Base-by-base conservation (phyloP, 35 echinoderm and acorn worm species). In the Nesometra sesokonis region DNA sequence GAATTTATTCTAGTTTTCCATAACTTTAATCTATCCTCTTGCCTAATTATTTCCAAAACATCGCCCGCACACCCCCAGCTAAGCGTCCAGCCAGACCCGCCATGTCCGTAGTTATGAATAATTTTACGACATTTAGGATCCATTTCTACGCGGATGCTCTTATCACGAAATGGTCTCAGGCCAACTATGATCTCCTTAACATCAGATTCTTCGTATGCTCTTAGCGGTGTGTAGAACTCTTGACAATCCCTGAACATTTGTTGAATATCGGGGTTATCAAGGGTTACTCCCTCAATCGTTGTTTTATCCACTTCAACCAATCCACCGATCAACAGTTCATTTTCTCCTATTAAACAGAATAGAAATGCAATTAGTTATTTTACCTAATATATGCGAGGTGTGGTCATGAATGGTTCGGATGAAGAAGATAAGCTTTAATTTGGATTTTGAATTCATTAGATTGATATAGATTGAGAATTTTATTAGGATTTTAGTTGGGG, bases 21-120 rank as follows among this genome's bases (percentile, higher is more conserved):
- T 8, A 34, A 15, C 35, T 82, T 30, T 23, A 34, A 35, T 34
- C 32, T 15, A 15, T 32, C 33, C 34, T 82, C 80, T 11, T 82
- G 80, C 34, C 34, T 15, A 34, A 82, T 35, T 23, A 82, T 15
- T 17, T 82, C 34, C 13, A 34, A 15, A 7, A 82, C 80, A 32
- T 82, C 80, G 21, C 17, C n/a, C 33, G 80, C 80, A 34, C 80
- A 82, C 1, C 80, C 80, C 80, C 80, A 82, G 80, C 80, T 82
- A 15, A 82, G 35, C 5, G 80, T 32, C 80, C 80, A 82, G 32
- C 80, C 80, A 5, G 80, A 82, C 31, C 80, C 80, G 34, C 80
- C 80, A 32, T 82, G 80, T 8, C 80, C 80, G 35, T 82, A 82
- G 35, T 82, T 82, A 21, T 82, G 80, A 32, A 82, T 82, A 34